Conservation (phyloP, 2,888 invertebrate species). For the Aproaerema taeniolella region DNA sequence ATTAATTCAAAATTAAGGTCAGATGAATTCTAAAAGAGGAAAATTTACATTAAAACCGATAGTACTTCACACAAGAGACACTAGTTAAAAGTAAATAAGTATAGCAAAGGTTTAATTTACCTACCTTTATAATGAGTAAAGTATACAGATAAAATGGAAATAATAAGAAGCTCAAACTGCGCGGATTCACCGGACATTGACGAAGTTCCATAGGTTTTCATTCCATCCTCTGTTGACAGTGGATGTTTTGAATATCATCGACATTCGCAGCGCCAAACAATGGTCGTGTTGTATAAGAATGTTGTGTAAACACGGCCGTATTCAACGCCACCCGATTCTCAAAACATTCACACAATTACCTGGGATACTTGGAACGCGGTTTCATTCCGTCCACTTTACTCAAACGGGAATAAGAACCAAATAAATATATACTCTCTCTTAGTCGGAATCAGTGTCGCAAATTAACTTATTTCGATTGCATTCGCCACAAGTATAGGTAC, state of each 20-base stretch:
- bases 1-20: too few species aligned
- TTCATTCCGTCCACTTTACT: constrained; percentile 18
- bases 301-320: constrained; percentile 53
- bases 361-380: constrained; percentile 11
- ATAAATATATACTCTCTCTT: neutral
- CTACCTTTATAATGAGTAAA: constrained; percentile 9
- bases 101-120: too few species aligned
- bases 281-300: constrained; percentile 40
- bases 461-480: too few species aligned
- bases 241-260: constrained; percentile 48
- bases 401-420: constrained; percentile 10
- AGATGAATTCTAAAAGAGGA: too few species aligned
- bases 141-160: constrained; percentile 9
- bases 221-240: constrained; percentile 30
- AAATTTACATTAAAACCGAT: too few species aligned
- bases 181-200: constrained; percentile 59
- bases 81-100: too few species aligned
- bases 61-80: too few species aligned
- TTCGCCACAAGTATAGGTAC: too few species aligned
- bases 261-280: constrained; percentile 44
- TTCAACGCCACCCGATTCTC: constrained; percentile 26
- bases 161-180: constrained; percentile 30
- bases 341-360: constrained; percentile 43
- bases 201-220: constrained; percentile 43
- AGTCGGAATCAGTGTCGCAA: neutral